Percentiles rank a stretch among this genome's conserved stretches.
Evolutionary conservation across 2,888 invertebrate species (phyloP).

Genomic region (Zaprionus lineosus): DNA sequence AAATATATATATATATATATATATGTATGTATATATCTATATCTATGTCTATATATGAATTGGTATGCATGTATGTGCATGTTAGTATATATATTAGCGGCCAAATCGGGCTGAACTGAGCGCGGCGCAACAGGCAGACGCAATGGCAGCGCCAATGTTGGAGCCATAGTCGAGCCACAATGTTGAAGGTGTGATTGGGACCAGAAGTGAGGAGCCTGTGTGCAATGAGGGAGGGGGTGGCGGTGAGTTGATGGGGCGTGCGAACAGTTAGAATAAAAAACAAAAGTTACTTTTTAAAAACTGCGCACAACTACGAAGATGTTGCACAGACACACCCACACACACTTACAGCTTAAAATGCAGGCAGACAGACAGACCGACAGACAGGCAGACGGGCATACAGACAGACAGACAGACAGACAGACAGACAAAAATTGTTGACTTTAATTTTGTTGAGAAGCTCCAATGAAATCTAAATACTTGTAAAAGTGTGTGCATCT

Average conservation of each 20-base stretch:
- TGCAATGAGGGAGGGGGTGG: slow-evolving; percentile 4
- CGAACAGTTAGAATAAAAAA: slow-evolving; percentile 38
- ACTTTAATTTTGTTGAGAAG: too few relatives aligned
- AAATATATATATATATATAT: slow-evolving; percentile 13
- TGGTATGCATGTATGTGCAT: not conserved
- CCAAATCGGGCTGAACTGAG: slow-evolving; percentile 25
- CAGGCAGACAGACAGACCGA: too few relatives aligned
- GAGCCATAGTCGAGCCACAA: slow-evolving; percentile 8
- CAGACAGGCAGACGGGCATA: not conserved
- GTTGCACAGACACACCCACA: slow-evolving; percentile 34
- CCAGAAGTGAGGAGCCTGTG: slow-evolving; percentile 9
- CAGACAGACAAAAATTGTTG: not conserved
- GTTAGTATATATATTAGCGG: slow-evolving; percentile 20
- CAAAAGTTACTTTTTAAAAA: slow-evolving; percentile 32
- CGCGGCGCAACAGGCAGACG: slow-evolving; percentile 63
- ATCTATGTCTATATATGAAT: not conserved
- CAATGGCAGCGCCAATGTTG: slow-evolving; percentile 24
- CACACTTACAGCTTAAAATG: slow-evolving; percentile 2
- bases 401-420: too few relatives aligned
- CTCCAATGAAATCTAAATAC: not conserved
- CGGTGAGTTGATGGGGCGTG: not conserved
- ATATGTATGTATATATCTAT: slow-evolving; percentile 1
- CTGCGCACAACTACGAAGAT: slow-evolving; percentile 49
- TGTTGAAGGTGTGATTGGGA: too few relatives aligned
- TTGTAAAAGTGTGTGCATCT: not conserved